Percentiles rank a stretch among this genome's conserved stretches.
These are phyloP conservation scores for Phaedon cochleariae DNA, from an alignment of 2,888 invertebrate species.

Conservation along the genomic window DNA sequence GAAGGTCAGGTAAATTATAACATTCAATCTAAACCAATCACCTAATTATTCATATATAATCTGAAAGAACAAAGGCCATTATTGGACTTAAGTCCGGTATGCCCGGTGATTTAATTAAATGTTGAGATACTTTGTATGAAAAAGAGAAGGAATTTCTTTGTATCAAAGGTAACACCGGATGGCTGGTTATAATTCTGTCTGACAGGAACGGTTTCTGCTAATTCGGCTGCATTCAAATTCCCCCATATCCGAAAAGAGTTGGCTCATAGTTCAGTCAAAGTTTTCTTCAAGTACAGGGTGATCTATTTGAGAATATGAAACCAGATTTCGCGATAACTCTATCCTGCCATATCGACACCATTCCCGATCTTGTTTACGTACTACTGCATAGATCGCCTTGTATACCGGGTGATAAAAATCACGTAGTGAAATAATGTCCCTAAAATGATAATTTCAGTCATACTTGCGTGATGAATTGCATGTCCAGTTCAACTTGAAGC, in stretches of 20 bases:
- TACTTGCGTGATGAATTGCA: no score
- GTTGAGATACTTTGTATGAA: constrained; percentile 25
- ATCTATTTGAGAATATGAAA: background rate
- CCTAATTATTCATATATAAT: background rate
- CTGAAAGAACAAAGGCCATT: background rate
- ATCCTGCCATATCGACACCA: no score
- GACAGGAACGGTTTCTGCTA: constrained; percentile 29
- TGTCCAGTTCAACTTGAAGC: no score
- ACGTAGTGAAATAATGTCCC: no score
- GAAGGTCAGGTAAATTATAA: background rate
- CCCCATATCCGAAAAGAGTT: background rate
- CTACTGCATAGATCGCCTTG: no score
- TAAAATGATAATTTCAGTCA: no score
- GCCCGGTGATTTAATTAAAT: background rate
- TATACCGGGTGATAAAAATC: no score
- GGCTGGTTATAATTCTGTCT: constrained; percentile 23
- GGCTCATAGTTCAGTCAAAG: constrained; percentile 4
- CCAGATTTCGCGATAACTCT: no score
- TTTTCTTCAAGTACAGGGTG: background rate
- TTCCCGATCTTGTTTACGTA: no score
- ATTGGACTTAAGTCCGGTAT: constrained; percentile 1
- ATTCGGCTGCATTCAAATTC: constrained; percentile 14
- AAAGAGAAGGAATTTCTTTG: constrained; percentile 19
- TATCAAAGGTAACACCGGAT: constrained; percentile 15
- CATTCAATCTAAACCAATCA: background rate